Evolutionary conservation across 2,888 invertebrate genomes (phyloP), one percentile per base, ranked within the genome.

Genomic region (Dynastes maya): DNA sequence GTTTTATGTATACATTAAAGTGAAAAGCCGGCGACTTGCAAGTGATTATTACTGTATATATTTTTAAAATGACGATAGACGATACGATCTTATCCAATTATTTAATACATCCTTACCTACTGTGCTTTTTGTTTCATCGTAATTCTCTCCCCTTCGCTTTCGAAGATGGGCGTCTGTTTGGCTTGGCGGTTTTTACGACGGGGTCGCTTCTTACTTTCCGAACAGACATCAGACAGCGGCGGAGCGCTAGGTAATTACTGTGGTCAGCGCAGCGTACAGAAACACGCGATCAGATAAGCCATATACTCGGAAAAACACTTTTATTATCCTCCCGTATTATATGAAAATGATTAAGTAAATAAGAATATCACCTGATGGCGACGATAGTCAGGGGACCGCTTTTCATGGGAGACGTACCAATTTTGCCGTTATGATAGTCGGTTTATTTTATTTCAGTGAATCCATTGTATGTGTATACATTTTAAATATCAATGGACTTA

Each of bases 241-340:
- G 63, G 16, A 76, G 58, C 64, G 61, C 45, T 29, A 61, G 80
- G 78, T 82, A 83, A 84, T 85, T 85, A 85, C 80, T 78, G 70
- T 72, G 81, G 74, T 63, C 83, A 74, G 83, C 71, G 77, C 80
- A 84, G 79, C 84, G 82, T 85, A 82, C 82, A 81, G 74, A 82
- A 80, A 82, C 84, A 84, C 82, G 84, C 82, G 82, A 83, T 82
- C 83, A 81, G 80, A 81, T 82, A 81, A 81, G 76, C 5, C 63
- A 22, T 49, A 29, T 71, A 76, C 77, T 80, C 63, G 70, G 78
- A 77, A 79, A 75, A 79, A 79, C 65, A 78, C 58, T 80, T 79
- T 74, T 49, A 58, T 76, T 76, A 76, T 68, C 67, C 45, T 51
- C 49, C 13, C 9, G 45, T 45, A 45, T 45, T 67, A 55, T 68